A percentile compares a stretch with the other conserved stretches of the same genome.
These are phyloP conservation scores for Microctenopoma stevenorrisi DNA, from an alignment of 2,797 vertebrate species.

Conservation along the genomic window DNA sequence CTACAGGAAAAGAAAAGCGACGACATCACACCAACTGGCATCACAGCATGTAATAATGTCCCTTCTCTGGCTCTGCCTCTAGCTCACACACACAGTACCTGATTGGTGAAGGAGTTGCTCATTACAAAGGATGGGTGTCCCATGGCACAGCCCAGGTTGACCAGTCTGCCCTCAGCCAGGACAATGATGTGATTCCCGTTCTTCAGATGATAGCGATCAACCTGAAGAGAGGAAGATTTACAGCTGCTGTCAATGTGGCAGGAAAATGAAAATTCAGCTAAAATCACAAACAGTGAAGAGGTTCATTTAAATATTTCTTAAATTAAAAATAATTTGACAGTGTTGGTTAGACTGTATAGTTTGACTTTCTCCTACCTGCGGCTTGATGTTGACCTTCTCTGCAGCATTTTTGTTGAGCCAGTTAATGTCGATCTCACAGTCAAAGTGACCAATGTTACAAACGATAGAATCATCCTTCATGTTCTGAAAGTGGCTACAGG, in stretches of 20 bases:
- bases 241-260: too few relatives aligned
- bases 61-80: too few relatives aligned
- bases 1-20: constrained; percentile 23
- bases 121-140: constrained; percentile 98
- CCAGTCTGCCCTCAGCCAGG: constrained; percentile 93
- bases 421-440: constrained; percentile 95
- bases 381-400: constrained; percentile 92
- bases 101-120: constrained; percentile 99
- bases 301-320: too few relatives aligned
- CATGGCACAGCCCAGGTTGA: constrained; percentile 97
- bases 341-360: too few relatives aligned
- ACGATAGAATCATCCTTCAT: constrained; percentile 98
- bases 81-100: constrained; percentile 67
- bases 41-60: too few relatives aligned
- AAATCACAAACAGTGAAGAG: too few relatives aligned
- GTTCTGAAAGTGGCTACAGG: constrained; percentile 91
- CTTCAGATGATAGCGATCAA: constrained; percentile 92
- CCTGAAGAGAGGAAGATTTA: constrained; percentile 77
- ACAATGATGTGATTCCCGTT: constrained; percentile 91
- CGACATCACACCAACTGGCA: too few relatives aligned
- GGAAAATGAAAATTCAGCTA: too few relatives aligned
- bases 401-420: constrained; percentile 92
- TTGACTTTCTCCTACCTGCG: constrained; percentile 85
- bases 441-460: constrained; percentile 98
- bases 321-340: too few relatives aligned